These are phyloP conservation scores for Sitta europaea DNA, from an alignment of 2,113 vertebrate genomes.

Conservation along the genomic window DNA sequence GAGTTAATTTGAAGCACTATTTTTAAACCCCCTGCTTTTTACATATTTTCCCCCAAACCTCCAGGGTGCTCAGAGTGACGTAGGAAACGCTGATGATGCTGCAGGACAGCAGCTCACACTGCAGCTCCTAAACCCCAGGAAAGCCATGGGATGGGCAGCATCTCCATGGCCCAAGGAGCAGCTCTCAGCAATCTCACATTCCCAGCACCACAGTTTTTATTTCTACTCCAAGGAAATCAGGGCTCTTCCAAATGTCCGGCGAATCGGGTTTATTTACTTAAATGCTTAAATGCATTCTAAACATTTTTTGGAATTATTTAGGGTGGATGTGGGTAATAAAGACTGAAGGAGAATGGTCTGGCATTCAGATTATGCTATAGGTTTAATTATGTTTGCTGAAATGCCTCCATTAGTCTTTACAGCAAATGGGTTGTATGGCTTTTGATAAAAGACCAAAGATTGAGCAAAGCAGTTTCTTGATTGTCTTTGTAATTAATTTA, in stretches of 20 bases:
- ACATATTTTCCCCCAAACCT: constrained; percentile 43
- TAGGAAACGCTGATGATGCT: background rate
- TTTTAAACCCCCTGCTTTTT: constrained; percentile 53
- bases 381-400: background rate
- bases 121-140: background rate
- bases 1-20: constrained; percentile 42
- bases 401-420: background rate
- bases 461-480: background rate
- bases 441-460: background rate
- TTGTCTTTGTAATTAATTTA: background rate
- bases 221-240: background rate
- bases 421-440: background rate
- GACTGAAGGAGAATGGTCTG: background rate
- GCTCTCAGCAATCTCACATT: background rate
- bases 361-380: background rate
- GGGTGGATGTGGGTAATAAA: background rate
- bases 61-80: background rate
- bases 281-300: background rate
- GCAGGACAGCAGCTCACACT: background rate
- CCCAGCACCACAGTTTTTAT: background rate
- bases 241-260: background rate
- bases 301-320: background rate
- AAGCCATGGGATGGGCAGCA: background rate
- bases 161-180: background rate
- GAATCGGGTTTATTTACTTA: background rate